Evolutionary conservation across 1,140 invertebrate genomes (phyloP).

Genomic region (Teleogryllus occipitalis): DNA sequence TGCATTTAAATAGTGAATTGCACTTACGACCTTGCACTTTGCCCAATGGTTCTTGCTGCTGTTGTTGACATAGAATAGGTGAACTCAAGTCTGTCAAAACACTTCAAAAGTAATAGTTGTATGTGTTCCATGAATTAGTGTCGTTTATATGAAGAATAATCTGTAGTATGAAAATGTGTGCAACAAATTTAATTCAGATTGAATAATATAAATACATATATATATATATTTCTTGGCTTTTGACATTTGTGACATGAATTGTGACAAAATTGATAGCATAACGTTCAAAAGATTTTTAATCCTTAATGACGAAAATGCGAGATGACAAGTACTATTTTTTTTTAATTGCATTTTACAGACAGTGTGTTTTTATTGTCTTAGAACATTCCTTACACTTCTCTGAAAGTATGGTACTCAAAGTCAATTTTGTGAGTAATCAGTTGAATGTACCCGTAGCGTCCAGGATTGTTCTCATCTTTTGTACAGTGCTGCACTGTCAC

Average conservation of each 20-base stretch:
- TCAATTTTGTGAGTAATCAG: neutral
- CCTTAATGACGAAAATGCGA: neutral
- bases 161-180: conserved; percentile 2
- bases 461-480: neutral
- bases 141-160: neutral
- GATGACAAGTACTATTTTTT: conserved; percentile 5
- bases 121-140: conserved; percentile 4
- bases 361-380: conserved; percentile 2
- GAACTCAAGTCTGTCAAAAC: neutral
- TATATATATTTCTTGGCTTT: conserved; percentile 6
- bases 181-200: neutral
- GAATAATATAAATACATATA: neutral
- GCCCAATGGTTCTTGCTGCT: neutral
- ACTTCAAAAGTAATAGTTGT: neutral
- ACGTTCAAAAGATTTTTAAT: neutral
- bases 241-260: neutral
- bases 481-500: neutral
- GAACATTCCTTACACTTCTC: neutral
- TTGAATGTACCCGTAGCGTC: neutral
- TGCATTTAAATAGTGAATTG: conserved; percentile 5
- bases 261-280: neutral
- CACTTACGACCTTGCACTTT: neutral
- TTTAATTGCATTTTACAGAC: conserved; percentile 5
- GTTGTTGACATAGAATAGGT: neutral
- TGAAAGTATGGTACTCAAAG: neutral